Conservation (phyloP, 2,888 invertebrate genomes). For the Zele albiditarsus region DNA sequence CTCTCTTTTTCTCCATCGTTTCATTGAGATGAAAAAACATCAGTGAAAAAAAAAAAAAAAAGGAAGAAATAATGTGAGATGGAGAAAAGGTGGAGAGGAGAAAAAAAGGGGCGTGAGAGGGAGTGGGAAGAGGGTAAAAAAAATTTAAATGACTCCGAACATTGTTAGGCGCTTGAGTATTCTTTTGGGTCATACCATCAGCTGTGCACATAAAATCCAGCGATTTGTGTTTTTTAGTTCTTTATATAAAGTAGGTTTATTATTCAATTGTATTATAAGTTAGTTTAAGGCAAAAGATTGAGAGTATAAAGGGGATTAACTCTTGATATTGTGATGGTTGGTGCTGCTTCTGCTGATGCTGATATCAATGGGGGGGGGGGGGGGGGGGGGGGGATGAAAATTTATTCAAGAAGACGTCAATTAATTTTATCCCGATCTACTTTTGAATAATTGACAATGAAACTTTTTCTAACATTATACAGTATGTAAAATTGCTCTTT, state of each 20-base stretch:
- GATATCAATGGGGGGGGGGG: background rate
- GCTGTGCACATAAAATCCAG: conserved; percentile 66
- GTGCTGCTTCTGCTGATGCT: background rate
- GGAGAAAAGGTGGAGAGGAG: background rate
- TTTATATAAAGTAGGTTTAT: conserved; percentile 3
- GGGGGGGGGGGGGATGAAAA: background rate
- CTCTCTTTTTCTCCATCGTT: conserved; percentile 12
- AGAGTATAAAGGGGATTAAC: background rate
- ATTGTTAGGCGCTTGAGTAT: conserved; percentile 40
- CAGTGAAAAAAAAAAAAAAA: conserved; percentile 21
- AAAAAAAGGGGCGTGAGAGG: conserved; percentile 34
- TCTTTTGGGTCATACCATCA: conserved; percentile 68
- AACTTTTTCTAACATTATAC: background rate
- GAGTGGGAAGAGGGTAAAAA: background rate
- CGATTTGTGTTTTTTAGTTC: conserved; percentile 20
- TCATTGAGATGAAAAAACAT: background rate
- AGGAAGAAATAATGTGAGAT: conserved; percentile 22
- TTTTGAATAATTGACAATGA: background rate
- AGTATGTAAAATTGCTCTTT: background rate
- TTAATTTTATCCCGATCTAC: background rate
- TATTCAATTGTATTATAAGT: conserved; percentile 2
- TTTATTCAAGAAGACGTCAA: background rate
- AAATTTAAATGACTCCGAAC: conserved; percentile 17
- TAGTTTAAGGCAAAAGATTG: background rate
- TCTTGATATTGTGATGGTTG: background rate